Evolutionary conservation across 2,797 vertebrate species (phyloP).

Genomic region (Ceyx erithaca): DNA sequence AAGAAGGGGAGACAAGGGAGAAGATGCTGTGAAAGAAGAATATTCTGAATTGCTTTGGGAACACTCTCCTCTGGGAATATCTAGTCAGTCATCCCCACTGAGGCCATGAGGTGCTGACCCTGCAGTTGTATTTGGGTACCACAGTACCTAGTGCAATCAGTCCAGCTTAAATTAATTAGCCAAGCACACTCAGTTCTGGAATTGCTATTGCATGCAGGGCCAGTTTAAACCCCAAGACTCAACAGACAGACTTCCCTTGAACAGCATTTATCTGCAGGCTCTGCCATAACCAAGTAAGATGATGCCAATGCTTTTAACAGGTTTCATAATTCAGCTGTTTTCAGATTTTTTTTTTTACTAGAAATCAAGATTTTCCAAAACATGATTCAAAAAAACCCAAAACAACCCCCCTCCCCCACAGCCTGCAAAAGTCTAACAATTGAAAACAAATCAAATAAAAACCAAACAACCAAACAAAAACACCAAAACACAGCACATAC

Average conservation of each 20-base stretch:
- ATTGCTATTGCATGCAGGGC: not conserved
- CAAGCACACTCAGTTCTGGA: not conserved
- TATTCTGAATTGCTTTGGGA: not conserved
- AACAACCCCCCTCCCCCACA: no score
- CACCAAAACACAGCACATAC: no score
- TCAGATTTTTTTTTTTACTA: not conserved
- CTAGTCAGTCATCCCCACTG: no score
- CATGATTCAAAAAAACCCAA: not conserved
- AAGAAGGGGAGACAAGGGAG: not conserved
- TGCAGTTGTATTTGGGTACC: not conserved
- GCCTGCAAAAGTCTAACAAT: no score
- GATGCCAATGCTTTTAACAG: not conserved
- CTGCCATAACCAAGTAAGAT: not conserved
- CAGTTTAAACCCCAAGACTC: not conserved
- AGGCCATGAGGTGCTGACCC: accelerated
- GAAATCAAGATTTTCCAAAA: not conserved
- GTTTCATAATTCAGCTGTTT: not conserved
- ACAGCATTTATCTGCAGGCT: not conserved
- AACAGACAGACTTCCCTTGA: not conserved
- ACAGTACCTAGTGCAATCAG: not conserved
- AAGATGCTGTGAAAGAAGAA: not conserved
- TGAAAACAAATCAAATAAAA: not conserved
- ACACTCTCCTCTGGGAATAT: not conserved
- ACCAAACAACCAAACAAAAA: not conserved
- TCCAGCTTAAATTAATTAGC: not conserved